Percentiles rank a stretch among this genome's conserved stretches.
phyloP scores from a whole-genome alignment of 2,888 invertebrate species.

The Caenorhabditis macrosperma region DNA sequence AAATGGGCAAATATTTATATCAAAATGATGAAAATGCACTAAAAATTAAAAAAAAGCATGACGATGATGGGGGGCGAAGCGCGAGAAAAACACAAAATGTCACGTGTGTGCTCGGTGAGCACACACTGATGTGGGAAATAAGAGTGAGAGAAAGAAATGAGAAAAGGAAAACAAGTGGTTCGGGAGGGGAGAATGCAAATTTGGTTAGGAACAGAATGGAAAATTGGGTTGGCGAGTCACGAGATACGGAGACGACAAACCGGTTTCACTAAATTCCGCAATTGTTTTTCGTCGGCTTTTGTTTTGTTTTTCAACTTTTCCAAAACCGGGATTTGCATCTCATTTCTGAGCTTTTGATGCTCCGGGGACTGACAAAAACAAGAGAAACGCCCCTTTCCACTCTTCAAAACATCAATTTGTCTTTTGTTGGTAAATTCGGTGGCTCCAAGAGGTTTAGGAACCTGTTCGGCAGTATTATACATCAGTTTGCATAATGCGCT shows the following conservation, averaged over 20 bases:
- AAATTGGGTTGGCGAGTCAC: neutral
- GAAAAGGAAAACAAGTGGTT: constrained; percentile 5
- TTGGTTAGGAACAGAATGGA: constrained; percentile 1
- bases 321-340: no score
- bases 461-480: no score
- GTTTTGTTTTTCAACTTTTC: neutral
- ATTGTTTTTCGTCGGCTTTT: neutral
- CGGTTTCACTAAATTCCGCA: neutral
- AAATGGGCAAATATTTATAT: constrained; percentile 4
- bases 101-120: constrained; percentile 52
- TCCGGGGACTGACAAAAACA: no score
- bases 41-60: constrained; percentile 6
- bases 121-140: constrained; percentile 5
- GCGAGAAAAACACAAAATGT: constrained; percentile 25
- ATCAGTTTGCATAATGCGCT: no score
- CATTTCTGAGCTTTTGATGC: no score
- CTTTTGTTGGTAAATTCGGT: no score
- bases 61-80: constrained; percentile 7
- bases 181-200: neutral
- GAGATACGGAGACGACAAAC: neutral
- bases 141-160: neutral
- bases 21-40: neutral
- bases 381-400: no score
- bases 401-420: no score
- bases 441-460: no score